These are phyloP conservation scores for Drymodes brunneopygia DNA, from an alignment of 2,113 vertebrate species.

Conservation along the genomic window DNA sequence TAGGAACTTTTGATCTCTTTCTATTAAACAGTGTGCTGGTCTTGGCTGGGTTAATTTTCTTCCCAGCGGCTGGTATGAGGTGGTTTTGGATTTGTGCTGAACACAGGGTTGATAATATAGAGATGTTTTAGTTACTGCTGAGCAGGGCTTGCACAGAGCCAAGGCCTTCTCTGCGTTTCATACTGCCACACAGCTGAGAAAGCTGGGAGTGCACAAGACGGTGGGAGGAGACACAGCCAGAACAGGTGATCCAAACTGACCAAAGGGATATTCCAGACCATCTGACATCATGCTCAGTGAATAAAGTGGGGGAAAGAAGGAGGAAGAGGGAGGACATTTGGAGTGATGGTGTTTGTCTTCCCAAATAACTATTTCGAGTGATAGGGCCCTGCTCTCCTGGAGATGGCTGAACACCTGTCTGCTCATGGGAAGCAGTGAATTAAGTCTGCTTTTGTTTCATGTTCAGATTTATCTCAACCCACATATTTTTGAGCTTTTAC, in stretches of 20 bases:
- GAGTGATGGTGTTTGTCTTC: background rate
- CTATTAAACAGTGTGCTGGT: background rate
- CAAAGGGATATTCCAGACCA: background rate
- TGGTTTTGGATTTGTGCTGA: background rate
- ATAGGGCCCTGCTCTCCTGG: background rate
- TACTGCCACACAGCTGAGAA: no score
- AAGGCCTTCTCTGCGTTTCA: background rate
- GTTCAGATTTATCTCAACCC: accelerated
- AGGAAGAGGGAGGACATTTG: background rate
- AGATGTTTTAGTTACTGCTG: background rate
- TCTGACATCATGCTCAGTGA: background rate
- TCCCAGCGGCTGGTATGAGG: background rate
- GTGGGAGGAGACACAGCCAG: background rate
- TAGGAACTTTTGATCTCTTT: background rate
- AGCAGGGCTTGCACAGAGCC: background rate
- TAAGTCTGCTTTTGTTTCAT: background rate
- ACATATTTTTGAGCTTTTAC: background rate
- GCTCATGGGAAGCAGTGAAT: accelerated
- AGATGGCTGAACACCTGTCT: background rate
- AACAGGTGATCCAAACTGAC: background rate
- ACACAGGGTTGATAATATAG: accelerated
- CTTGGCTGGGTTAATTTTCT: background rate
- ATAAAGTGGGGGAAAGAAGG: background rate
- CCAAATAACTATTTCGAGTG: accelerated
- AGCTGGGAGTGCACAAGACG: accelerated